Evolutionary conservation across 1,140 invertebrate genomes (phyloP).

Genomic region (Teleogryllus occipitalis): DNA sequence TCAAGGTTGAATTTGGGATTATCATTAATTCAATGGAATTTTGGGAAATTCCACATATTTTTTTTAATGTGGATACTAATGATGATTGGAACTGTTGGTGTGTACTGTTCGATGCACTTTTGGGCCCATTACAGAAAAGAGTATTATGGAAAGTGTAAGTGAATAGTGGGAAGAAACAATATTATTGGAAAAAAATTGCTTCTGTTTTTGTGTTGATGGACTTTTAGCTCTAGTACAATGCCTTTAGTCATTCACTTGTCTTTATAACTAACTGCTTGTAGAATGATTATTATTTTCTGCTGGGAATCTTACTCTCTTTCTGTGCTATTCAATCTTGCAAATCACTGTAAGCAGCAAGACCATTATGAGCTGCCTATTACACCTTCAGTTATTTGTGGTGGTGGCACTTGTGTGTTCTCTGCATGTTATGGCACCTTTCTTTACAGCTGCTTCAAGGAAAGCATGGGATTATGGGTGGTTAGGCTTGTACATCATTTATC

Average conservation of each 20-base stretch:
- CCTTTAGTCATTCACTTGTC: background rate
- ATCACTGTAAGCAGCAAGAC: too few species aligned
- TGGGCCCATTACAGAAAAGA: constrained; percentile 40
- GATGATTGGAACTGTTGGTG: constrained; percentile 39
- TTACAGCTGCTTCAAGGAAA: constrained; percentile 17
- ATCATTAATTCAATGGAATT: constrained; percentile 42
- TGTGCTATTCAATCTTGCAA: too few species aligned
- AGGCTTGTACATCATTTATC: constrained; percentile 36
- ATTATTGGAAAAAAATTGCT: background rate
- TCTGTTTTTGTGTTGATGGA: background rate
- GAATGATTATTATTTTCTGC: background rate
- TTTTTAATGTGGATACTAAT: constrained; percentile 48
- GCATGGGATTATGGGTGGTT: constrained; percentile 42
- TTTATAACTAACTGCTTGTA: background rate
- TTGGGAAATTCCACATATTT: constrained; percentile 46
- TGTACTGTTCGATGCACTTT: constrained; percentile 44
- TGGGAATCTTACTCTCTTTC: too few species aligned
- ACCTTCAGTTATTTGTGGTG: too few species aligned
- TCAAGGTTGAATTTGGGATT: constrained; percentile 46
- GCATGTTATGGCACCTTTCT: background rate
- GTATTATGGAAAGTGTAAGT: background rate
- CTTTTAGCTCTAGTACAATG: background rate
- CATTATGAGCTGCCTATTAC: too few species aligned
- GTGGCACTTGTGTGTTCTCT: too few species aligned
- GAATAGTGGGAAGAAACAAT: background rate